phyloP scores from a whole-genome alignment of 1,140 invertebrate genomes.

The Pogonognathellus flavescens region DNA sequence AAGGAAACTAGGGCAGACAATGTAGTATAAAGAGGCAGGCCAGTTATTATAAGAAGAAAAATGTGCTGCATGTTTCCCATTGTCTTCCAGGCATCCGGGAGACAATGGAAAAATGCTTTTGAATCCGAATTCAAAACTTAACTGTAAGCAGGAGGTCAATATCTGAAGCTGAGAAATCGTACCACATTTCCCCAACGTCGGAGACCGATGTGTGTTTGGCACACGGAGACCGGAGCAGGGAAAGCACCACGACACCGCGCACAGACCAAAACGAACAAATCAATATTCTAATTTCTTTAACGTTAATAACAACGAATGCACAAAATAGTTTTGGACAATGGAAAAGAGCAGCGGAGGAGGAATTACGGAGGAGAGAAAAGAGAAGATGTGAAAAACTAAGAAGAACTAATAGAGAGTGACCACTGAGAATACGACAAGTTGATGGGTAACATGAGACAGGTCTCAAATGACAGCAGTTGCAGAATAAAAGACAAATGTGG shows the following conservation, averaged over 20 bases:
- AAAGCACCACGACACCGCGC: not conserved
- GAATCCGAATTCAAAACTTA: conserved; percentile 46
- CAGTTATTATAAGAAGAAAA: too few relatives aligned
- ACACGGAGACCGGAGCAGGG: not conserved
- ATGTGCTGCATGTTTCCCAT: too few relatives aligned
- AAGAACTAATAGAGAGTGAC: not conserved
- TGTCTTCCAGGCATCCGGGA: too few relatives aligned
- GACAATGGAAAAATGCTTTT: not conserved
- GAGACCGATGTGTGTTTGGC: conserved; percentile 15
- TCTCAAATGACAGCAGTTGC: conserved; percentile 6
- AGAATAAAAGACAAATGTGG: conserved; percentile 15
- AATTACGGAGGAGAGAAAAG: not conserved
- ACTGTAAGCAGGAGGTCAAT: conserved; percentile 61
- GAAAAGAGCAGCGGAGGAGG: not conserved
- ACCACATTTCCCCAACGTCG: conserved; percentile 60
- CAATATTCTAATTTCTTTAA: not conserved
- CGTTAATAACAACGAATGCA: conserved; percentile 4
- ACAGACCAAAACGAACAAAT: not conserved
- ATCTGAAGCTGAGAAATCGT: conserved; percentile 58
- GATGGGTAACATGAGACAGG: not conserved
- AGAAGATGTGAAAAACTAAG: not conserved
- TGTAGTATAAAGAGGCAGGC: too few relatives aligned
- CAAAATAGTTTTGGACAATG: not conserved
- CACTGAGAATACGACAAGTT: not conserved
- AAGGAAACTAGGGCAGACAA: not conserved